Evolutionary conservation across 1,140 invertebrate genomes (phyloP).

Genomic region (Ridgeia piscesae): DNA sequence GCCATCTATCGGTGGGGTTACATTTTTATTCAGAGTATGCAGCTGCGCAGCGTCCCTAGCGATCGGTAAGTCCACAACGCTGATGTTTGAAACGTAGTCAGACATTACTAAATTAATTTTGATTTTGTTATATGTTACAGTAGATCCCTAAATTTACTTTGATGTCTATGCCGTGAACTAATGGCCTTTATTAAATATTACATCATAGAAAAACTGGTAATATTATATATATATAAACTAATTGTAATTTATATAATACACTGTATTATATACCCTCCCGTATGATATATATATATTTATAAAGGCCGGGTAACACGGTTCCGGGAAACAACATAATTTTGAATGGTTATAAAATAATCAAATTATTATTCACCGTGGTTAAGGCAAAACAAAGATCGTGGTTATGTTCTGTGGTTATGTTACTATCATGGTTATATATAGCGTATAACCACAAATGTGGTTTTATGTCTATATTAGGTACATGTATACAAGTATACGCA

Average conservation of each 20-base stretch:
- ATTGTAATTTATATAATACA: too few species aligned
- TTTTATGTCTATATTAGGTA: background rate
- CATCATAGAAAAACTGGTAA: too few species aligned
- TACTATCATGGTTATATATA: background rate
- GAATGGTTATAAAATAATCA: background rate
- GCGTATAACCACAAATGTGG: background rate
- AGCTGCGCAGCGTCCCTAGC: background rate
- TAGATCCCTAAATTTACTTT: background rate
- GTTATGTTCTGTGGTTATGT: background rate
- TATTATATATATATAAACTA: too few species aligned
- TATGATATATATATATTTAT: too few species aligned
- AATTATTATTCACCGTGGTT: background rate
- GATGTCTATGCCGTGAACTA: background rate
- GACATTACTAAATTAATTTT: too few species aligned
- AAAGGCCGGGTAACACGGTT: too few species aligned
- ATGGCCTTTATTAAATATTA: background rate
- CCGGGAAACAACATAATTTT: background rate
- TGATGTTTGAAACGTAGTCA: too few species aligned
- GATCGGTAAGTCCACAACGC: too few species aligned
- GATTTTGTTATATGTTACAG: too few species aligned
- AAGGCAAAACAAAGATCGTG: background rate
- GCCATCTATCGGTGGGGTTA: background rate
- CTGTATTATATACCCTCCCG: too few species aligned
- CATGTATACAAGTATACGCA: background rate
- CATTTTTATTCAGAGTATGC: background rate